Evolutionary conservation across 2,113 vertebrate species (phyloP).

Genomic region (Seriola aureovittata): DNA sequence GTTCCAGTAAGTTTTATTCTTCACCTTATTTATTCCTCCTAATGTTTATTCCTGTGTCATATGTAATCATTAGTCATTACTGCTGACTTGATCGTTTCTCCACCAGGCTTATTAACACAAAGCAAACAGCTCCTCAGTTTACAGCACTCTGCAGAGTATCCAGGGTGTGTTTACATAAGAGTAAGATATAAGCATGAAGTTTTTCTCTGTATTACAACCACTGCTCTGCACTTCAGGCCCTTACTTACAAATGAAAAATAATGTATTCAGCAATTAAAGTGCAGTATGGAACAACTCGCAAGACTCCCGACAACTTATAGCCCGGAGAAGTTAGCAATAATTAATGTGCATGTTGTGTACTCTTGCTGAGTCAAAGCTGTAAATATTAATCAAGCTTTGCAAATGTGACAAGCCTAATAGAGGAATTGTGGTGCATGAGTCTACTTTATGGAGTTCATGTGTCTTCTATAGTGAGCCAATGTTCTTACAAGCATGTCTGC

Average conservation of each 20-base stretch:
- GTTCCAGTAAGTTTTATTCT: conserved; percentile 93
- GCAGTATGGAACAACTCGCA: conserved; percentile 71
- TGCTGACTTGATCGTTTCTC: conserved; percentile 45
- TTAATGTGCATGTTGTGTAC: conserved; percentile 81
- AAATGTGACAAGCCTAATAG: conserved; percentile 73
- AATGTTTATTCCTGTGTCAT: conserved; percentile 35
- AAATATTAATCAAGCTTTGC: conserved; percentile 83
- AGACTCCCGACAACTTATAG: conserved; percentile 71
- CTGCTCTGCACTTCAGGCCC: conserved; percentile 11
- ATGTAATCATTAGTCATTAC: conserved; percentile 10
- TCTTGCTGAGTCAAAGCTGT: conserved; percentile 74
- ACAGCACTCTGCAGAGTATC: conserved; percentile 4
- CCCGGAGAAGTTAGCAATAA: conserved; percentile 79
- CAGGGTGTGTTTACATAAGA: conserved; percentile 38
- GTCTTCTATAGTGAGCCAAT: conserved; percentile 44
- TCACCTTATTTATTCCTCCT: conserved; percentile 30
- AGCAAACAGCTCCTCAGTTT: conserved; percentile 25
- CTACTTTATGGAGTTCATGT: conserved; percentile 61
- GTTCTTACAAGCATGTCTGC: conserved; percentile 70
- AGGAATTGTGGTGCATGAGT: conserved; percentile 59
- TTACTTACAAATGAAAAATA: conserved; percentile 64
- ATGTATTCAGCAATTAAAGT: conserved; percentile 83
- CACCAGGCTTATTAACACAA: conserved; percentile 40
- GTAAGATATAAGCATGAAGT: conserved; percentile 21
- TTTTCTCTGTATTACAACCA: conserved; percentile 35